These are phyloP conservation scores for Rutilus rutilus DNA, from an alignment of 2,113 vertebrate genomes.

Conservation along the genomic window DNA sequence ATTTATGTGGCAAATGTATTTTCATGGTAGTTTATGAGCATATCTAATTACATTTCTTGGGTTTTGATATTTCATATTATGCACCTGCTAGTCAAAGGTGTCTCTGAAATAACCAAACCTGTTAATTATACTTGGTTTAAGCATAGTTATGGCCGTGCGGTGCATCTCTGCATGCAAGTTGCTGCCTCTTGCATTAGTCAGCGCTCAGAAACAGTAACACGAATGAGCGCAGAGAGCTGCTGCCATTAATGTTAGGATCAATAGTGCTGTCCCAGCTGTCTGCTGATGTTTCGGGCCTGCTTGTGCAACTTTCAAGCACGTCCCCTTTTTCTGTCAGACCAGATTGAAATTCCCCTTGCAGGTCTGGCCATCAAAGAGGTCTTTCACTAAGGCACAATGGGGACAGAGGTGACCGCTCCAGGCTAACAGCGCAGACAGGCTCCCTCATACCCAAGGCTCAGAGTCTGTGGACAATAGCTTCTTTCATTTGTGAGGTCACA, in stretches of 20 bases:
- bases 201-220: background rate
- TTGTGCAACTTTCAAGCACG: conserved; percentile 36
- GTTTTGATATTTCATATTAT: background rate
- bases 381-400: conserved; percentile 77
- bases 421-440: conserved; percentile 58
- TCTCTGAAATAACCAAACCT: background rate
- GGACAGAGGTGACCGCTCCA: conserved; percentile 73
- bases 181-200: background rate
- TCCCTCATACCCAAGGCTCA: conserved; percentile 60
- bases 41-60: no score
- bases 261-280: conserved; percentile 21
- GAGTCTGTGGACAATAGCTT: conserved; percentile 63
- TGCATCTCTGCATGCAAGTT: conserved; percentile 3
- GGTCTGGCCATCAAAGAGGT: conserved; percentile 71
- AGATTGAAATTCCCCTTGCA: conserved; percentile 60
- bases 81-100: background rate
- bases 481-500: conserved; percentile 70
- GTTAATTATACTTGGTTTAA: background rate
- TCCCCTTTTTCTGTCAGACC: conserved; percentile 44
- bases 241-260: conserved; percentile 29
- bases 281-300: conserved; percentile 15
- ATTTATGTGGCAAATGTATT: background rate
- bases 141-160: background rate
- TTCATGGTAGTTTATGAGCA: background rate
- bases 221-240: background rate